phyloP scores from a whole-genome alignment of 2,888 invertebrate species.

The Hypselothyrea guttata region DNA sequence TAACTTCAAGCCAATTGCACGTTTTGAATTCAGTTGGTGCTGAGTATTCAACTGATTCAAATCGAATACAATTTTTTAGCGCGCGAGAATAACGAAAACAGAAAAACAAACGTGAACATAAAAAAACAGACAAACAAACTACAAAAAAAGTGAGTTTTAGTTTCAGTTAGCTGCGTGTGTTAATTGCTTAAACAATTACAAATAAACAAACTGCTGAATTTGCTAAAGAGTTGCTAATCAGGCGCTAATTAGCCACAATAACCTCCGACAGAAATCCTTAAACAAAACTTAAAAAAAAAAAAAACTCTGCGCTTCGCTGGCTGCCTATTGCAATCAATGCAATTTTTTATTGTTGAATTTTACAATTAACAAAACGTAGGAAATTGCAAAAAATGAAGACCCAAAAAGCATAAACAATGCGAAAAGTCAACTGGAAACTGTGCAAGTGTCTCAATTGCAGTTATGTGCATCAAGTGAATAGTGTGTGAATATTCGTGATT shows the following conservation, averaged over 20 bases:
- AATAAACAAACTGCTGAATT: constrained; percentile 26
- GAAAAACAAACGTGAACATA: constrained; percentile 4
- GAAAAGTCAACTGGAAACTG: constrained; percentile 24
- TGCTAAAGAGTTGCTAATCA: constrained; percentile 33
- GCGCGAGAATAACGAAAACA: constrained; percentile 12
- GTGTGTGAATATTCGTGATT: constrained; percentile 3
- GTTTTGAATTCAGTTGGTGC: constrained; percentile 77
- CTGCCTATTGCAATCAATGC: constrained; percentile 7
- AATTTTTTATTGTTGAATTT: not conserved
- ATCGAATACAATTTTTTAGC: constrained; percentile 37
- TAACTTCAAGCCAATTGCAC: constrained; percentile 76
- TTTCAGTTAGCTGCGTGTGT: constrained; percentile 13
- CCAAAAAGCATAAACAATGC: constrained; percentile 1
- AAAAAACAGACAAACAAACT: constrained; percentile 14
- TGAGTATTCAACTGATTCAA: constrained; percentile 76
- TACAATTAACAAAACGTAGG: not conserved
- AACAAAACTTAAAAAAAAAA: not conserved
- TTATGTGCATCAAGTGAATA: constrained; percentile 20
- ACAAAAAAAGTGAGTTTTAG: constrained; percentile 58
- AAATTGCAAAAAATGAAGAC: not conserved
- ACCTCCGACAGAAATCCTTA: constrained; percentile 15
- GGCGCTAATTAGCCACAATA: constrained; percentile 21
- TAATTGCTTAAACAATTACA: constrained; percentile 20
- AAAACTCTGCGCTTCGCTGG: constrained; percentile 20
- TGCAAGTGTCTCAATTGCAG: constrained; percentile 60